Base-by-base conservation (phyloP, 2,888 invertebrate genomes). In the Chrysodeixis includens region DNA sequence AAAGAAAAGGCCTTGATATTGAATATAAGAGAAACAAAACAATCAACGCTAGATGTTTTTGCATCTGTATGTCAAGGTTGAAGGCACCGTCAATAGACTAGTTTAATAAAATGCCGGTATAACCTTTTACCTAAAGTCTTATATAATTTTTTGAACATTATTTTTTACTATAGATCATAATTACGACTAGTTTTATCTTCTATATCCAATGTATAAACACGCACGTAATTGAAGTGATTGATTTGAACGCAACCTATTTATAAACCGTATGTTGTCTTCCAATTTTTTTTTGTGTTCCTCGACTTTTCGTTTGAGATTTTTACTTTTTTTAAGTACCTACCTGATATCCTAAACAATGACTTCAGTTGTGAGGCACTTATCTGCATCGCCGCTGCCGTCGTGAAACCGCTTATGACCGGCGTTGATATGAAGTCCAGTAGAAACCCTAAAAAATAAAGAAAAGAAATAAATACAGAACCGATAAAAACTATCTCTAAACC, bases 361-460 rank as follows among this genome's bases (percentile, higher is more conserved):
- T 97, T 97, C 14, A 98, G 91, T 88, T 98, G 98, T 0, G 98
- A 96, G 1, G 97, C 97, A 4, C 96, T 97, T 76, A 98, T 98
- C 57, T 97, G 98, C 53, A 98, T 86, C 14, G 98, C 98, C 0
- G 98, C 98, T 0, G 98, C 98, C 7, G 97, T 96, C 0, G 98
- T 98, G 86, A 98, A 98, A 0, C 97, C 98, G 52, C 97, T 96
- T 32, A 98, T 97, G 1, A 98, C 98, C 0, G 98, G 98, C 76
- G 96, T 96, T 0, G 98, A 98, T 88, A 98, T 98, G 84, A 98
- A 98, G 84, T 98, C 97, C 53, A 98, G 95, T 0, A 98, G 92
- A 83, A 98, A 98, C 55, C 98, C 97, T 94, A 86, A 0, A 86
- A 86, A 40, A 12, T 30, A 30, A 3, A 30, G 30, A 68, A 44